phyloP scores from a whole-genome alignment of 2,888 invertebrate species.

The Scelioninae gen. 2 region DNA sequence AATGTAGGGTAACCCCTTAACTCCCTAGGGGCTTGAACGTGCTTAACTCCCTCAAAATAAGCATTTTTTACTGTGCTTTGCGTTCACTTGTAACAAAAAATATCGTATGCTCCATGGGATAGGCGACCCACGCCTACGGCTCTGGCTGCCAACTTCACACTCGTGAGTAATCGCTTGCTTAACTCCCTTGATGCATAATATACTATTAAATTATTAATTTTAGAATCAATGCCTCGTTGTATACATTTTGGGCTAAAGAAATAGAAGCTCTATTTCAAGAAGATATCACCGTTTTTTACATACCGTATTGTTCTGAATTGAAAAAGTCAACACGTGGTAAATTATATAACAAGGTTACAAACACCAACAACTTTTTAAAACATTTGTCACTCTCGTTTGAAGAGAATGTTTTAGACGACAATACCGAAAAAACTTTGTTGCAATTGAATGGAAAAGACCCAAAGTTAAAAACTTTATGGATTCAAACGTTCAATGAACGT shows the following conservation, averaged over 20 bases:
- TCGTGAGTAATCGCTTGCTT: no score
- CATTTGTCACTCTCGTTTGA: background rate
- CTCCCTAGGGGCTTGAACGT: no score
- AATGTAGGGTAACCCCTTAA: no score
- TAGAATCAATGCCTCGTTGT: background rate
- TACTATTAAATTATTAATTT: no score
- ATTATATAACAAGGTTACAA: slow-evolving; percentile 21
- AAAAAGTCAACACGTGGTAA: slow-evolving; percentile 8
- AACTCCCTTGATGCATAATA: no score
- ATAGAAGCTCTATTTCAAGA: slow-evolving; percentile 9
- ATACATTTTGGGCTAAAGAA: slow-evolving; percentile 15
- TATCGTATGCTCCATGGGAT: no score
- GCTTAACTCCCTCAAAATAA: no score
- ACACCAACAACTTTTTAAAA: slow-evolving; percentile 18
- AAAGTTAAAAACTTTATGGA: slow-evolving; percentile 20
- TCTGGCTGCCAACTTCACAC: no score
- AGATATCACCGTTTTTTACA: slow-evolving; percentile 5
- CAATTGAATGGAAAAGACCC: background rate
- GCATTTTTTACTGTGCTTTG: no score
- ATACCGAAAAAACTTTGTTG: background rate
- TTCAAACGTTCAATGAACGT: background rate
- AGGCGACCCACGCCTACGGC: no score
- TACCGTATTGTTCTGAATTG: background rate
- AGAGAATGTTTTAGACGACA: background rate
- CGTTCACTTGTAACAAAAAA: no score